Conservation (phyloP, 2,113 vertebrate genomes). For the Pangasianodon gigas region DNA sequence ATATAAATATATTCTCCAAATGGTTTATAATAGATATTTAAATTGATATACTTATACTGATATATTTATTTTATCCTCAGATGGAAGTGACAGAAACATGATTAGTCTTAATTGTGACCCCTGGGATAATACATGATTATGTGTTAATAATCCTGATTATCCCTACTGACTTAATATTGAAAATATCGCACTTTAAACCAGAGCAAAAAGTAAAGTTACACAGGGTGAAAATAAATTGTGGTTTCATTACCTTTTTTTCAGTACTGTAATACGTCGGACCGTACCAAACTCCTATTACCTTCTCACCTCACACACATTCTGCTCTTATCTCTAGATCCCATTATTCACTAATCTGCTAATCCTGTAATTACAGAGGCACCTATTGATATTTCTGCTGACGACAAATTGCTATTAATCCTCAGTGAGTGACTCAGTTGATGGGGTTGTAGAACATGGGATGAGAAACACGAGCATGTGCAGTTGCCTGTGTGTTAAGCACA, state of each 20-base stretch:
- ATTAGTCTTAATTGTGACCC: neutral
- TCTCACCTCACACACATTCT: constrained; percentile 52
- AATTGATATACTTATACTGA: no score
- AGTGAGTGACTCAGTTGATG: neutral
- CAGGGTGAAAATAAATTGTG: neutral
- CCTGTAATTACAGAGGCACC: constrained; percentile 68
- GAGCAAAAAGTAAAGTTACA: neutral
- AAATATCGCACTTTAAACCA: neutral
- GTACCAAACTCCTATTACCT: neutral
- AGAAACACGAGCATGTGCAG: neutral
- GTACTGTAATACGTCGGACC: neutral
- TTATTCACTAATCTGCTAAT: constrained; percentile 64
- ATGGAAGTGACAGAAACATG: neutral
- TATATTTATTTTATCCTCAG: neutral
- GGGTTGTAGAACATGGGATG: neutral
- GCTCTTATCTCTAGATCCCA: constrained; percentile 58
- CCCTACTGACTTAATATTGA: neutral
- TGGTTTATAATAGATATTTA: no score
- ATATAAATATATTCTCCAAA: no score
- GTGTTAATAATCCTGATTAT: neutral
- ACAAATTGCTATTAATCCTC: constrained; percentile 68
- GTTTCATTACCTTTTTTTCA: neutral
- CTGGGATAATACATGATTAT: neutral
- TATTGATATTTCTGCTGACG: constrained; percentile 64
- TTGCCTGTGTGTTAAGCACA: neutral